Evolutionary conservation across 2,888 invertebrate species (phyloP).

Genomic region (Halictus quadricinctus): DNA sequence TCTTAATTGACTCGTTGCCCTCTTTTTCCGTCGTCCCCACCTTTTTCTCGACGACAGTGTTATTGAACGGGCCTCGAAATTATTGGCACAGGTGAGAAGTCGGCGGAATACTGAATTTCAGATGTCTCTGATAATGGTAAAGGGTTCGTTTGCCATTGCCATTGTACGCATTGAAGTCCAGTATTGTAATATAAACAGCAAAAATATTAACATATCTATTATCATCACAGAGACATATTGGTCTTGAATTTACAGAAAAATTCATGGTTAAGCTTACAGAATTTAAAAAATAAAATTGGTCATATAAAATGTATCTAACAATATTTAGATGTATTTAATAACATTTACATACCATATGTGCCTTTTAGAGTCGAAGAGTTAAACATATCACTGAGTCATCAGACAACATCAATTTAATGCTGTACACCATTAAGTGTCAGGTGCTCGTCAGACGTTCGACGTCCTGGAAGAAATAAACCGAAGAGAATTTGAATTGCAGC

Average conservation of each 20-base stretch:
- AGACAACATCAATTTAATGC: too few relatives aligned
- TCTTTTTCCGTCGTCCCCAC: constrained; percentile 32
- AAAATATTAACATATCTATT: too few relatives aligned
- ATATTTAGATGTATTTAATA: too few relatives aligned
- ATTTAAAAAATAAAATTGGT: neutral
- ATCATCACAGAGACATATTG: too few relatives aligned
- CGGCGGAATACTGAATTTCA: neutral
- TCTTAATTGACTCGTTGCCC: constrained; percentile 72
- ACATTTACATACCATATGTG: too few relatives aligned
- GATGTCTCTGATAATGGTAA: neutral
- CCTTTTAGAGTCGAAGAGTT: too few relatives aligned
- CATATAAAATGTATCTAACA: too few relatives aligned
- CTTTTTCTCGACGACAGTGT: neutral
- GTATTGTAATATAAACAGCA: too few relatives aligned
- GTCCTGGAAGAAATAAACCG: neutral
- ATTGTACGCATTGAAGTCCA: neutral
- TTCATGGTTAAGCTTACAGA: too few relatives aligned
- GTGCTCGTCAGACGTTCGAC: neutral
- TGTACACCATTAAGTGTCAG: neutral
- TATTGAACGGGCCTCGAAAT: neutral
- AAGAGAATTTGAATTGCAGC: neutral
- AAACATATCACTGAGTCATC: too few relatives aligned
- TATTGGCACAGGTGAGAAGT: neutral
- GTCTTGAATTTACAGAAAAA: too few relatives aligned
- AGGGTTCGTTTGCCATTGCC: neutral